These are phyloP conservation scores for Hybos culiciformis DNA, from an alignment of 2,888 invertebrate genomes.

Conservation along the genomic window DNA sequence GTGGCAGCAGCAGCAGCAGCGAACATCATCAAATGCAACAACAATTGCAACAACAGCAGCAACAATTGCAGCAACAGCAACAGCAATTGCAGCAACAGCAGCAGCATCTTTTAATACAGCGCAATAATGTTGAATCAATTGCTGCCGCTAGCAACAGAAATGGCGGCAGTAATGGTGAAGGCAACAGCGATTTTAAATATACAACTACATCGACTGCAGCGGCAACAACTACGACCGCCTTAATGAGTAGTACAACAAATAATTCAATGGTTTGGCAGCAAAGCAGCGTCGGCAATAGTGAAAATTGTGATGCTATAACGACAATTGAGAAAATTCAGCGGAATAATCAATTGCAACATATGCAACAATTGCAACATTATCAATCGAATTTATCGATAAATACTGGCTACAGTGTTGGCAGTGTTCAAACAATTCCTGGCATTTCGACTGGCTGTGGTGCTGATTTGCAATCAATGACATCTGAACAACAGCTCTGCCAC, in stretches of 20 bases:
- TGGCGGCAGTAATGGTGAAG: conserved; percentile 3
- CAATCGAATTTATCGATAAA: conserved; percentile 11
- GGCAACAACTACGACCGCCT: neutral
- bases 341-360: conserved; percentile 6
- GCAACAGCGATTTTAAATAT: neutral
- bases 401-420: conserved; percentile 10
- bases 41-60: conserved; percentile 6
- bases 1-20: no score
- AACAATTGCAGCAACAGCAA: conserved; percentile 3
- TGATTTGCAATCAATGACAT: conserved; percentile 23
- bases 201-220: neutral
- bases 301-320: no score
- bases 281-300: neutral
- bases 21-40: neutral
- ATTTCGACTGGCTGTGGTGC: conserved; percentile 8
- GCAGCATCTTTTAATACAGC: conserved; percentile 3
- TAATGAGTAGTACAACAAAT: neutral
- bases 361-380: conserved; percentile 8
- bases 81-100: conserved; percentile 1
- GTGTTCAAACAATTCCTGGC: neutral
- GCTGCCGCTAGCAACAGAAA: neutral
- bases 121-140: no score
- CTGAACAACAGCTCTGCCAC: conserved; percentile 29
- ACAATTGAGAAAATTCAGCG: conserved; percentile 8
- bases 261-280: neutral